Percentiles rank a stretch among this genome's conserved stretches.
phyloP scores from a whole-genome alignment of 2,888 invertebrate genomes.

The Heliconius aoede region DNA sequence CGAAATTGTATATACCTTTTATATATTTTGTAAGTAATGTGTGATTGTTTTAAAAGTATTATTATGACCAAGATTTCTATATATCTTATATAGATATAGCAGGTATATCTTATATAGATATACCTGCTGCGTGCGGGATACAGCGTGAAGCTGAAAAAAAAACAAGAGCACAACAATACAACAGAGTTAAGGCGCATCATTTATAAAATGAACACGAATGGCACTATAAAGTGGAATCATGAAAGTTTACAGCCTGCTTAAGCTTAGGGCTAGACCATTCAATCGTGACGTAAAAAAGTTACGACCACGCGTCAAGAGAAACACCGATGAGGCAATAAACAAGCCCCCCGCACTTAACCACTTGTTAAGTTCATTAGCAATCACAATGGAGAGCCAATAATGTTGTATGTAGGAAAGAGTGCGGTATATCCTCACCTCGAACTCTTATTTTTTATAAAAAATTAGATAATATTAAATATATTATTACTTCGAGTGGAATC shows the following conservation, averaged over 20 bases:
- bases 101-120: too few relatives aligned
- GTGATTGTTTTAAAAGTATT: not conserved
- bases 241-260: conserved; percentile 82
- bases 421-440: too few relatives aligned
- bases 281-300: conserved; percentile 81
- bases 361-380: conserved; percentile 80
- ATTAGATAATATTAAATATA: too few relatives aligned
- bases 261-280: conserved; percentile 80
- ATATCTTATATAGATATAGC: too few relatives aligned
- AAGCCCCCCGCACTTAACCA: conserved; percentile 73
- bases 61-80: not conserved
- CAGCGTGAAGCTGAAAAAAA: too few relatives aligned
- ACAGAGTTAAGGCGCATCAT: conserved; percentile 70
- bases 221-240: conserved; percentile 78
- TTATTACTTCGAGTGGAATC: too few relatives aligned
- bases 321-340: conserved; percentile 81
- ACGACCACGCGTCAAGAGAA: conserved; percentile 81
- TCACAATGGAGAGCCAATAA: conserved; percentile 51
- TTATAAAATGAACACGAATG: conserved; percentile 82
- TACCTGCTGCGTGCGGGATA: too few relatives aligned
- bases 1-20: not conserved
- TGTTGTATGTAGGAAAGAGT: not conserved
- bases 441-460: too few relatives aligned
- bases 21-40: not conserved
- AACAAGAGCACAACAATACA: conserved; percentile 49